These are phyloP conservation scores for Eremophila alpestris DNA, from an alignment of 2,797 vertebrate genomes.

Conservation along the genomic window DNA sequence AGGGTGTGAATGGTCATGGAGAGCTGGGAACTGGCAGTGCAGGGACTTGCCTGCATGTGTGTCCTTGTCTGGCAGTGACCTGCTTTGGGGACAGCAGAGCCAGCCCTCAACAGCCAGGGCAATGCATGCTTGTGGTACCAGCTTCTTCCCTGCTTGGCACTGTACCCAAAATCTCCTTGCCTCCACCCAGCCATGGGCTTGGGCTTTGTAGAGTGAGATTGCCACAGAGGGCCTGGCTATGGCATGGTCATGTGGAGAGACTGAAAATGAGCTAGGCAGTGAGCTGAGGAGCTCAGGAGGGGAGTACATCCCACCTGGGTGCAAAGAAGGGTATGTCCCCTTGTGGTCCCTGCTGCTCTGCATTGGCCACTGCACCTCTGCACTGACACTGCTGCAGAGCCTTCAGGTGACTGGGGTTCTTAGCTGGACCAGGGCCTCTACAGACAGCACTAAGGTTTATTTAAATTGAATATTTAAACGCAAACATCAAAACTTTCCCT, in stretches of 20 bases:
- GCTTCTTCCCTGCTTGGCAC: neutral
- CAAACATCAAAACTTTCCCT: neutral
- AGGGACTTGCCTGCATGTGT: neutral
- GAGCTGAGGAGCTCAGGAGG: neutral
- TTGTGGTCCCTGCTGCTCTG: neutral
- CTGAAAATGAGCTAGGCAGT: neutral
- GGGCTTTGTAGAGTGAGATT: neutral
- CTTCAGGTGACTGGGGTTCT: neutral
- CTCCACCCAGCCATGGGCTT: neutral
- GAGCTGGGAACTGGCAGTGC: neutral
- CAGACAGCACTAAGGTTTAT: neutral
- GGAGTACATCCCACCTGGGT: neutral
- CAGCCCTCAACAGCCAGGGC: neutral
- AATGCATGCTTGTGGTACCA: fast-evolving
- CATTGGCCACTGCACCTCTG: neutral
- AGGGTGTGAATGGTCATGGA: neutral
- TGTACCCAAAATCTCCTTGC: neutral
- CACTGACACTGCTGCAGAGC: neutral
- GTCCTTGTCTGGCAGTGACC: neutral
- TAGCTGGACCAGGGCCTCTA: neutral
- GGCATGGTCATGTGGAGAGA: neutral
- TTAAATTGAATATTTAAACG: neutral
- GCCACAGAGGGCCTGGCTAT: neutral
- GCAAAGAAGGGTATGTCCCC: neutral
- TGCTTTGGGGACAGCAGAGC: neutral